A percentile compares a stretch with the other conserved stretches of the same genome.
These are phyloP conservation scores for Drosophila cardini DNA, from an alignment of 1,140 invertebrate species.

Conservation along the genomic window DNA sequence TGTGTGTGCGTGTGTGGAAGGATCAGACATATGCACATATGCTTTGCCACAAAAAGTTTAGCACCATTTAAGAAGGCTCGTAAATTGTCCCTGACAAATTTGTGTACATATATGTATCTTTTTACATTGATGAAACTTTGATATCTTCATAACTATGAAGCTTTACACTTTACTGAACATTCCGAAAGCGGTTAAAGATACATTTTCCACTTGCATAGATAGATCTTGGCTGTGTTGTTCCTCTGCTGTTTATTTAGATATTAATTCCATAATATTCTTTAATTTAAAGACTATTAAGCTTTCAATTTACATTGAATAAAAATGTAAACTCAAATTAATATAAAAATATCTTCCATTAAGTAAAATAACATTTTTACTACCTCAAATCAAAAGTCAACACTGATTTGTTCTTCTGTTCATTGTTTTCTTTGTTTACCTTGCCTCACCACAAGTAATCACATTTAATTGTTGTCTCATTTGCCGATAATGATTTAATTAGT, in stretches of 20 bases:
- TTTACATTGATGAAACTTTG: slow-evolving; percentile 22
- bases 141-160: slow-evolving; percentile 42
- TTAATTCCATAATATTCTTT: too few species aligned
- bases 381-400: too few species aligned
- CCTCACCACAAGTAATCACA: neutral
- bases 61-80: slow-evolving; percentile 28
- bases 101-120: slow-evolving; percentile 32
- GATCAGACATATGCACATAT: slow-evolving; percentile 14
- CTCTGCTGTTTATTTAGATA: too few species aligned
- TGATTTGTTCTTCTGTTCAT: too few species aligned
- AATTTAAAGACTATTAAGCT: too few species aligned
- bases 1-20: slow-evolving; percentile 9
- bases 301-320: too few species aligned
- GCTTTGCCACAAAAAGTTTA: slow-evolving; percentile 38
- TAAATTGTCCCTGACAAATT: slow-evolving; percentile 39
- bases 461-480: slow-evolving; percentile 1
- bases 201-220: too few species aligned
- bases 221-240: too few species aligned
- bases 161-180: slow-evolving; percentile 39
- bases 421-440: too few species aligned
- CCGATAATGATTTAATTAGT: slow-evolving; percentile 64
- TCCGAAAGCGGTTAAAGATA: neutral
- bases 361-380: too few species aligned
- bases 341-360: too few species aligned
- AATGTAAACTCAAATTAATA: too few species aligned